Evolutionary conservation across 2,888 invertebrate species (phyloP), one percentile per base, ranked within the genome.

Genomic region (Allygus modestus): DNA sequence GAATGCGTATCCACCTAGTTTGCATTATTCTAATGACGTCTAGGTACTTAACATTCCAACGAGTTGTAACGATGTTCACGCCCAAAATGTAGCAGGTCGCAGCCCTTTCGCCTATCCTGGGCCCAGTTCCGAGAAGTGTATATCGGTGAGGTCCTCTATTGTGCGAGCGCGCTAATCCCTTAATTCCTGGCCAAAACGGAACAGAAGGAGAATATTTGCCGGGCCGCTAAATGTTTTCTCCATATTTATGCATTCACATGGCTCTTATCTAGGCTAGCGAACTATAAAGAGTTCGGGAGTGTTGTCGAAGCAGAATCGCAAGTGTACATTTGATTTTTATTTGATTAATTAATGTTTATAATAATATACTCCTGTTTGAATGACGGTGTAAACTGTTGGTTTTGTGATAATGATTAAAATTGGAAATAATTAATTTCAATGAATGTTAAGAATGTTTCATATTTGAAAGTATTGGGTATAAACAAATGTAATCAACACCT

Each of bases 31-130:
- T 37, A 11, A 46, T 46, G 46, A 17, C 17, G 15, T 54, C 54
- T 1, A 11, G 23, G 9, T 23, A 23, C 20, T 23, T 23, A 23
- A 54, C 54, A 54, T 54, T 54, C 54, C 54, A 23, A 5, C 11
- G 54, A n/a, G 54, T 23, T 23, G 4, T 20, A 54, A 11, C 23
- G 54, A 46, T 46, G 4, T 46, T 12, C 54, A 54, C 54, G 23
- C 23, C 23, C 20, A 23, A 51, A 37, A 46, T 46, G 46, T 9
- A 12, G 15, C 54, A 54, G 54, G 54, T 54, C 54, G 20, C 23
- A 23, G 54, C 54, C 54, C 20, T 15, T 17, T 46, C 20, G 54
- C 28, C 69, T 69, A 69, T 69, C 2, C 69, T 69, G 69, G 69
- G 69, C 69, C 7, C 31, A 31, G 2, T 69, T 69, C 69, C 37